phyloP scores from a whole-genome alignment of 2,797 vertebrate genomes.

The Margarornis squamiger region DNA sequence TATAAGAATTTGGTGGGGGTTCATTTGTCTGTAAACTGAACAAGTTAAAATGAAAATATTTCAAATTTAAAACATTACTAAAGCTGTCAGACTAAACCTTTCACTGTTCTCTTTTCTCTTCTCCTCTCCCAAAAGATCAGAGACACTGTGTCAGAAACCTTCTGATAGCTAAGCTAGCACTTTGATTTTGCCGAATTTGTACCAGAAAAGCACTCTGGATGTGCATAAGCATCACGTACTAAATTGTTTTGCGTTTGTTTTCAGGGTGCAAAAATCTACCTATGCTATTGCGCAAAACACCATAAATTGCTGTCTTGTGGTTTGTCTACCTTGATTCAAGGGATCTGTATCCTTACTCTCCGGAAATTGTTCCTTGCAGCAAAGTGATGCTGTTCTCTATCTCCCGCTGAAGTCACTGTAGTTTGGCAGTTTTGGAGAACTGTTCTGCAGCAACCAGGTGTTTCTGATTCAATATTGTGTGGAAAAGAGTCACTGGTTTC shows the following conservation, averaged over 20 bases:
- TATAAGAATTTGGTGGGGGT: not conserved
- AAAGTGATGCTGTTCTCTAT: not conserved
- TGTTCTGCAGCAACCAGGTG: accelerated
- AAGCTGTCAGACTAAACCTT: not conserved
- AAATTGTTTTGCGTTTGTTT: not conserved
- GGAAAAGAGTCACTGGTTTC: not conserved
- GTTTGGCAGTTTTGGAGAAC: not conserved
- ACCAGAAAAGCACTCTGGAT: not conserved
- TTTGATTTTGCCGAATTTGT: not conserved
- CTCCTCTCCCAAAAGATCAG: not conserved
- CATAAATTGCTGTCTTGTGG: not conserved
- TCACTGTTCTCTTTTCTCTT: not conserved
- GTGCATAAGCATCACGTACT: not conserved
- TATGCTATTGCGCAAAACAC: not conserved
- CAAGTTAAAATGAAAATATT: not conserved
- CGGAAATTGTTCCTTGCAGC: not conserved
- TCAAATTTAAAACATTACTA: not conserved
- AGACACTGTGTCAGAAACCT: not conserved
- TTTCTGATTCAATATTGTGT: not conserved
- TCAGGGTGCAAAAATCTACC: not conserved
- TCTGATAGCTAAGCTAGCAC: not conserved
- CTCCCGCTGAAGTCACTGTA: not conserved
- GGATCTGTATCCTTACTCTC: not conserved
- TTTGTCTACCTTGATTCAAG: not conserved
- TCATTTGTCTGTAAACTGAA: not conserved